Evolutionary conservation across 2,888 invertebrate species (phyloP).

Genomic region (Ischnura elegans): DNA sequence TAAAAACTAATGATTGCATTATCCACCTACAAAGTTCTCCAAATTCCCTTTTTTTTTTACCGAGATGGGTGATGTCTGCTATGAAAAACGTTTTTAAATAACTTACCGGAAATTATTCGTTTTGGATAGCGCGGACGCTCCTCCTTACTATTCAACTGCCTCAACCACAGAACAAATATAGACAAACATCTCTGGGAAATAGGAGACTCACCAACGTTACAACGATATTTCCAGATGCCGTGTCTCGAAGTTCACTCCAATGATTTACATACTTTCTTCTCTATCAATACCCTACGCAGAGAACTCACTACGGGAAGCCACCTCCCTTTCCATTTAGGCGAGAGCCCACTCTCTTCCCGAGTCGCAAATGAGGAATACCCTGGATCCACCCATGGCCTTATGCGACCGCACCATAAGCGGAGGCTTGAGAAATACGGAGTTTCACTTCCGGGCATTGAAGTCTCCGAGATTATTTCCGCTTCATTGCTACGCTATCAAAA

Average conservation of each 20-base stretch:
- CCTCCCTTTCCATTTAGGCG: background rate
- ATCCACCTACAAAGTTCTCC: too few relatives aligned
- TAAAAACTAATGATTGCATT: too few relatives aligned
- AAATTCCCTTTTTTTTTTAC: too few relatives aligned
- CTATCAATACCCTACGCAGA: background rate
- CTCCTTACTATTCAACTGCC: too few relatives aligned
- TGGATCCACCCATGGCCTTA: conserved; percentile 12
- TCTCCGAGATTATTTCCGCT: background rate
- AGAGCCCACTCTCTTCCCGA: background rate
- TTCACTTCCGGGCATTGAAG: background rate
- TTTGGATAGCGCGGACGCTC: too few relatives aligned
- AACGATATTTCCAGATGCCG: background rate
- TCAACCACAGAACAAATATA: too few relatives aligned
- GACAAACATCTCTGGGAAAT: too few relatives aligned
- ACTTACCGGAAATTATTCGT: too few relatives aligned
- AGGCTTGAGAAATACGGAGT: background rate
- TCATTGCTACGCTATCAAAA: background rate
- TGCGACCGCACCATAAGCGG: background rate
- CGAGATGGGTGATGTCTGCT: too few relatives aligned
- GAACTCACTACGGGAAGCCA: background rate
- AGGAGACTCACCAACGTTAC: too few relatives aligned
- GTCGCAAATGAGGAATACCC: background rate
- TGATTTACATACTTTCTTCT: background rate
- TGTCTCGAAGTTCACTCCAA: background rate
- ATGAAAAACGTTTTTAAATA: too few relatives aligned